Conservation (phyloP, 2,888 invertebrate species). For the Cephus nigrinus region DNA sequence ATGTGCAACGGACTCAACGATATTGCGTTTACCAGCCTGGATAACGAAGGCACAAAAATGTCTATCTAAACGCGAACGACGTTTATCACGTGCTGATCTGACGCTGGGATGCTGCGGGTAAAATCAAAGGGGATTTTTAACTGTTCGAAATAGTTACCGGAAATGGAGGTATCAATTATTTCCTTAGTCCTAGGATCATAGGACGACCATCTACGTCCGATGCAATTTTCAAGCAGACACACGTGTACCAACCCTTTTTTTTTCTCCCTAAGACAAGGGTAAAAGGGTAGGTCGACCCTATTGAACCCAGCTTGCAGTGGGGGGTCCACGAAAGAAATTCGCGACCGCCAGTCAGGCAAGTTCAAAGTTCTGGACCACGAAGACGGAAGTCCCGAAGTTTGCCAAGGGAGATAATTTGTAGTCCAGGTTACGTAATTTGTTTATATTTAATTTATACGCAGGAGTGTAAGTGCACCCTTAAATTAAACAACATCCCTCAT, state of each 20-base stretch:
- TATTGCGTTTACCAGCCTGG: background rate
- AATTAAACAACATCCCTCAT: slow-evolving; percentile 18
- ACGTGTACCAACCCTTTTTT: too few species aligned
- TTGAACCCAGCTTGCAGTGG: background rate
- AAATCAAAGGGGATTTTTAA: background rate
- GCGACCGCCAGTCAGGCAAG: background rate
- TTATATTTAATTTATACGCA: slow-evolving; percentile 23
- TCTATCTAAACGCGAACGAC: background rate
- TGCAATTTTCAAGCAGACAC: too few species aligned
- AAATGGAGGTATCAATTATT: too few species aligned
- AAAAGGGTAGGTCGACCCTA: background rate
- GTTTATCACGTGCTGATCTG: background rate
- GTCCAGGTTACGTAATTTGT: slow-evolving; percentile 4
- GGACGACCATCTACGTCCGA: too few species aligned
- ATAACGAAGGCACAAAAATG: background rate
- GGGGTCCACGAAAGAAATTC: background rate
- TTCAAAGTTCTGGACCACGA: background rate
- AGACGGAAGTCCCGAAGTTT: background rate
- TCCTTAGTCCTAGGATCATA: too few species aligned
- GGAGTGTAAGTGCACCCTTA: slow-evolving; percentile 17
- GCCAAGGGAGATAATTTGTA: background rate
- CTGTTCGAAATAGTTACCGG: background rate
- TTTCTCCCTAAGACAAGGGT: background rate
- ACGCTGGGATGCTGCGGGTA: background rate
- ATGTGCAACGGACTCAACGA: background rate